Conservation (phyloP, 2,888 invertebrate species). For the Drosophila meridiana region DNA sequence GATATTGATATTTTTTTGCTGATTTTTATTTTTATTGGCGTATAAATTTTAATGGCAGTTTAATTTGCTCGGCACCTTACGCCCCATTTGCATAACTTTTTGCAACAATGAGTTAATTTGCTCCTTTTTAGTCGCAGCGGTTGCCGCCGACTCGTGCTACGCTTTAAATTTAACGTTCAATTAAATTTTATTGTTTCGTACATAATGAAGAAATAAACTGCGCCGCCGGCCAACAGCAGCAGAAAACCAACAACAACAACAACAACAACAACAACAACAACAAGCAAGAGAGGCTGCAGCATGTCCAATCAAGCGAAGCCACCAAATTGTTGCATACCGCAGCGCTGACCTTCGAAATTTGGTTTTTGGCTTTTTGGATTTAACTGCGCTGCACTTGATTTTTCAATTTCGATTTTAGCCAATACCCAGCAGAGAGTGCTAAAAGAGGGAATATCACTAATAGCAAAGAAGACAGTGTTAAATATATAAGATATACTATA, state of each 20-base stretch:
- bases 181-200: constrained; percentile 73
- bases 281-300: constrained; percentile 29
- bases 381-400: constrained; percentile 50
- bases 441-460: constrained; percentile 12
- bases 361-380: constrained; percentile 34
- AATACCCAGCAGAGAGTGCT: constrained; percentile 21
- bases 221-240: constrained; percentile 53
- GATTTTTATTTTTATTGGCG: constrained; percentile 52
- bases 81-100: constrained; percentile 67
- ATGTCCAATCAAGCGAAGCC: constrained; percentile 43
- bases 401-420: constrained; percentile 49
- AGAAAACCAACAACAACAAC: constrained; percentile 16
- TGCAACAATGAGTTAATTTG: constrained; percentile 68
- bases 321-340: constrained; percentile 56
- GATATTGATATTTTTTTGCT: not conserved
- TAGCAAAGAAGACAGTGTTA: not conserved
- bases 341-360: constrained; percentile 53
- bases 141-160: constrained; percentile 59
- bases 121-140: constrained; percentile 49
- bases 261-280: constrained; percentile 10
- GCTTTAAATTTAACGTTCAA: constrained; percentile 74
- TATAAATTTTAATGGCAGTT: constrained; percentile 67
- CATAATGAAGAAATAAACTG: constrained; percentile 73
- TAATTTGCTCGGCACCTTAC: constrained; percentile 66
- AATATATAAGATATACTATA: no score